Base-by-base conservation (phyloP, 2,797 vertebrate genomes). In the Pangasius macronema region DNA sequence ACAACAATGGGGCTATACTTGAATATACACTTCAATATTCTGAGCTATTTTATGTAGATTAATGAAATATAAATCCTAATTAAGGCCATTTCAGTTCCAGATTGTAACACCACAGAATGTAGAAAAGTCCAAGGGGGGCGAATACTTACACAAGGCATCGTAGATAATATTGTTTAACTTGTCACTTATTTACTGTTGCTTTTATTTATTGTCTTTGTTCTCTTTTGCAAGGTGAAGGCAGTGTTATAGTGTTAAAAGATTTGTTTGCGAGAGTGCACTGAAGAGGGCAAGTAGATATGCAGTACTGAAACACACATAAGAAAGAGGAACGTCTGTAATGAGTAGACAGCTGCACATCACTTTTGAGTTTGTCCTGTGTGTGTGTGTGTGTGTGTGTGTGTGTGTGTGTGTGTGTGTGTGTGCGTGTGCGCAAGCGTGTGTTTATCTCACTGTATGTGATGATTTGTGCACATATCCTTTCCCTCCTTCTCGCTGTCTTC, bases 271-370 rank as follows among this genome's bases (percentile, higher is more conserved):
- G 75, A 53, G 33, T 16, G 22, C 24, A 2, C 33, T n/a, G 10
- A 65, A 67, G 59, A 63, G 42, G 2, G 70, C 49, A 51, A 61
- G 57, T 70, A 75, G n/a, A 76, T 36, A 20, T 63, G 55, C 72
- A 24, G 81, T 84, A 86, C 80, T 85, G 76, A 72, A 88, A 85
- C 82, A 72, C 80, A 72, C 7, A 70, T 14, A n/a, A 27, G 77
- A 75, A 81, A 88, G 49, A 72, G 86, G 70, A 89, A 81, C 7
- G 30, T 77, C 82, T 88, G 42, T 16, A 73, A 51, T 85, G 39
- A 24, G 13, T 72, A 73, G 82, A 79, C 61, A 36, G 36, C 73
- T 65, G 76, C 33, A 7, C 33, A 53, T 57, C 14, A 10, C 46
- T 82, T 75, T 61, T 67, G 18, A 82, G 22, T 46, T 46, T 49